Evolutionary conservation across 2,113 vertebrate genomes (phyloP), one percentile per base, ranked within the genome.

Genomic region (Amphiprion percula): DNA sequence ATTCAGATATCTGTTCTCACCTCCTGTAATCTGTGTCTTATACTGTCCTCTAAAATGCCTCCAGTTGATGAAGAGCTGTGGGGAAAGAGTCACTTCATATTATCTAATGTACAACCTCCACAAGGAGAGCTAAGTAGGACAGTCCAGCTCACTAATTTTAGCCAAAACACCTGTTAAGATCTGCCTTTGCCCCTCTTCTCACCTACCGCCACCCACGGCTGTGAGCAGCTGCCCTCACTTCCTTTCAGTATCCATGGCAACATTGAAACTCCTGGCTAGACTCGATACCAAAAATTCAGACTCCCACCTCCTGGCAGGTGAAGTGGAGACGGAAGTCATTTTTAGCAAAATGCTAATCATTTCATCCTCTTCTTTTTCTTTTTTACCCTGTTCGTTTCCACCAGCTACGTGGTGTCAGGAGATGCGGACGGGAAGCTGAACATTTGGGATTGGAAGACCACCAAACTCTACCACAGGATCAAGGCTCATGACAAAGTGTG

Each of bases 371-470:
- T 19, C 77, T 75, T 66, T 56, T 41, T 76, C 24, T 54, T 47
- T 75, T 21, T 82, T 16, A 11, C 23, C n/a, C 16, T 7, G 0
- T 68, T 56, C 2, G 58, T 47, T 14, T 68, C 19, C 14, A 2
- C 73, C 49, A 99, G 98, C 90, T 99, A 99, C 21, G 98, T 99
- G 86, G 98, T 99, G 78, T 99, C 98, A n/a, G 98, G 98, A 66
- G 98, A 99, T 58, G 98, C 98, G n/a, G 98, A 99, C 66, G 98
- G 98, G 68, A 99, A 99, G 81, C 93, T 99, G 68, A 99, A 99
- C 77, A 96, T 99, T 85, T 99, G 98, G 98, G 98, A 99, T 89
- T 99, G 98, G 98, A 99, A 99, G 94, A 99, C 98, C 11, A 99
- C 98, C 46, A 99, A 99, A 84, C 97, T 99, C 62, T 99, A 99